Conservation (phyloP, 2,888 invertebrate genomes). For the Bimastos eiseni region DNA sequence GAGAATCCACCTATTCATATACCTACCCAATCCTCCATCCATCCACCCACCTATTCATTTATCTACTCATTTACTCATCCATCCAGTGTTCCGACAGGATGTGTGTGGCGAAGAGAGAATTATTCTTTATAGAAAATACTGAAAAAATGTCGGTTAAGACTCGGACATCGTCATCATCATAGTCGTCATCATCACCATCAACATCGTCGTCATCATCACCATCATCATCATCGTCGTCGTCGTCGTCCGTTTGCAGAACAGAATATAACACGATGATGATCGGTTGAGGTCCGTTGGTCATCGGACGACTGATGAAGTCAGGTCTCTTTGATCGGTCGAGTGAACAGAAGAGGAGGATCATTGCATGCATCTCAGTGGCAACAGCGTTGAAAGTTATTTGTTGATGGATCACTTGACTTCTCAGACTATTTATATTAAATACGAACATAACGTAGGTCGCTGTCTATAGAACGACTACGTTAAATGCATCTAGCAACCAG, state of each 20-base stretch:
- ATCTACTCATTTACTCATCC: too few species aligned
- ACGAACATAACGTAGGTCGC: not conserved
- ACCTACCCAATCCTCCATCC: too few species aligned
- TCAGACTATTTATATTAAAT: not conserved
- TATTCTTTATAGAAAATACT: not conserved
- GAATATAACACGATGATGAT: not conserved
- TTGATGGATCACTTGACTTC: not conserved
- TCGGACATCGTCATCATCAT: too few species aligned
- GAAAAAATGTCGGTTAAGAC: not conserved
- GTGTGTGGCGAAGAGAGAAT: not conserved
- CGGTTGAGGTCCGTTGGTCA: not conserved
- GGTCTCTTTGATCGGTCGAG: not conserved
- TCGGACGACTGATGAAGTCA: not conserved
- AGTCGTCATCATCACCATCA: not conserved
- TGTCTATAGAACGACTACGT: not conserved
- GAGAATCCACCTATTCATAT: too few species aligned
- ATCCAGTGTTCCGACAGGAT: too few species aligned
- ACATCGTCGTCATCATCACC: fast-evolving
- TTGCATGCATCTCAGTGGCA: not conserved
- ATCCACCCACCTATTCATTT: too few species aligned
- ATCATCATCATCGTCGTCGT: not conserved
- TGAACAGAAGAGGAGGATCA: not conserved
- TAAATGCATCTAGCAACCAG: not conserved
- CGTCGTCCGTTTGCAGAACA: not conserved
- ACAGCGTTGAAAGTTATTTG: not conserved